A percentile compares a stretch with the other conserved stretches of the same genome.
phyloP scores from a whole-genome alignment of 2,113 vertebrate species.

The Neotragus pygmaeus region DNA sequence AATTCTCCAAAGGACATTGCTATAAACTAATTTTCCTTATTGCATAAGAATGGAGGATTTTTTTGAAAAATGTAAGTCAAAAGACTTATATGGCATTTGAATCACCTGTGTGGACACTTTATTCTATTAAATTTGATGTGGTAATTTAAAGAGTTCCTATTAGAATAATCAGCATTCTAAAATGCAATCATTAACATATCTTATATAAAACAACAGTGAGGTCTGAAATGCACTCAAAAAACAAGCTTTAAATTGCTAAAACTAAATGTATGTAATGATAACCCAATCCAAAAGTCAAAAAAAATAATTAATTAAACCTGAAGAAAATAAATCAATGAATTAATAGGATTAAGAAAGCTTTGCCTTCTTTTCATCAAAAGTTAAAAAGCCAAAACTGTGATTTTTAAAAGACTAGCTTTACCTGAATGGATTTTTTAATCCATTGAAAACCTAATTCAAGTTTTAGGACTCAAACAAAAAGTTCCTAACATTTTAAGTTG shows the following conservation, averaged over 20 bases:
- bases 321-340: constrained; percentile 27
- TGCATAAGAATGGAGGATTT: neutral
- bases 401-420: neutral
- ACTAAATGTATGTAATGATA: neutral
- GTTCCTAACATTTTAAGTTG: neutral
- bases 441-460: constrained; percentile 35
- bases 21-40: constrained; percentile 28
- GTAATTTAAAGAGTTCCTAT: neutral
- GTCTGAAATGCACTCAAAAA: neutral
- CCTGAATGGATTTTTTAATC: constrained; percentile 29
- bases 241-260: neutral
- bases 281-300: neutral
- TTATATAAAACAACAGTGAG: constrained; percentile 1
- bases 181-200: constrained; percentile 16
- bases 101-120: neutral
- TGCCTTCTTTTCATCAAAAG: constrained; percentile 9
- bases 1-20: constrained; percentile 24
- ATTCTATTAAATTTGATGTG: constrained; percentile 8
- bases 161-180: constrained; percentile 33
- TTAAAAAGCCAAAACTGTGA: neutral
- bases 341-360: constrained; percentile 34
- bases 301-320: constrained; percentile 5
- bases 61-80: neutral
- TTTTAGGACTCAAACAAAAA: constrained; percentile 32
- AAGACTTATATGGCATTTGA: constrained; percentile 17